Conservation (phyloP, 2,888 invertebrate species). For the Drosophila austrosaltans region DNA sequence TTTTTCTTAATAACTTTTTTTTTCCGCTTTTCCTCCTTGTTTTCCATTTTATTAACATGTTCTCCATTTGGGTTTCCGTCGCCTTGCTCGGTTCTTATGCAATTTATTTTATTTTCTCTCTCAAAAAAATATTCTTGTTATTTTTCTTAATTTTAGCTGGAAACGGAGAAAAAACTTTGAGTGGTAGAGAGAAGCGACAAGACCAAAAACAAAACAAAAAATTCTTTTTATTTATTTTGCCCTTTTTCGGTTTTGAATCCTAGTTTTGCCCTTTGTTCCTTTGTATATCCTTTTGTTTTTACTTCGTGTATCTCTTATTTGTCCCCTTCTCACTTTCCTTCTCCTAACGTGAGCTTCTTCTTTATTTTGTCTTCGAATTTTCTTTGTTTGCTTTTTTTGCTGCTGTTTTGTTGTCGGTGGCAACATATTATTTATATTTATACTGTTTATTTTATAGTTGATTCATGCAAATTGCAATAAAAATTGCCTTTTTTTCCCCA, state of each 20-base stretch:
- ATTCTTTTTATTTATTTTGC: slow-evolving; percentile 76
- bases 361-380: slow-evolving; percentile 38
- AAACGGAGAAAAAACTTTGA: background rate
- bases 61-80: slow-evolving; percentile 5
- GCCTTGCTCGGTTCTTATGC: slow-evolving; percentile 62
- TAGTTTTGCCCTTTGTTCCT: slow-evolving; percentile 25
- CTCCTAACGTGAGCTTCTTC: slow-evolving; percentile 24
- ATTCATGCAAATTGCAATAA: slow-evolving; percentile 81
- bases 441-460: slow-evolving; percentile 81
- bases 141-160: slow-evolving; percentile 59
- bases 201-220: slow-evolving; percentile 35
- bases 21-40: slow-evolving; percentile 13
- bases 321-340: slow-evolving; percentile 8
- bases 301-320: slow-evolving; percentile 53
- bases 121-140: slow-evolving; percentile 70
- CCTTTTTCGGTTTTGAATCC: background rate
- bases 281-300: too few relatives aligned
- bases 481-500: slow-evolving; percentile 74
- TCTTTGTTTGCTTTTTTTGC: slow-evolving; percentile 47
- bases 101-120: slow-evolving; percentile 75
- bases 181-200: slow-evolving; percentile 33
- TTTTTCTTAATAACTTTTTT: slow-evolving; percentile 18
- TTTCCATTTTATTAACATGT: slow-evolving; percentile 3
- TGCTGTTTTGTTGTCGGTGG: slow-evolving; percentile 48
- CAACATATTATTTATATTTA: slow-evolving; percentile 81